These are phyloP conservation scores for Ophraella communa DNA, from an alignment of 2,888 invertebrate genomes.

Conservation along the genomic window DNA sequence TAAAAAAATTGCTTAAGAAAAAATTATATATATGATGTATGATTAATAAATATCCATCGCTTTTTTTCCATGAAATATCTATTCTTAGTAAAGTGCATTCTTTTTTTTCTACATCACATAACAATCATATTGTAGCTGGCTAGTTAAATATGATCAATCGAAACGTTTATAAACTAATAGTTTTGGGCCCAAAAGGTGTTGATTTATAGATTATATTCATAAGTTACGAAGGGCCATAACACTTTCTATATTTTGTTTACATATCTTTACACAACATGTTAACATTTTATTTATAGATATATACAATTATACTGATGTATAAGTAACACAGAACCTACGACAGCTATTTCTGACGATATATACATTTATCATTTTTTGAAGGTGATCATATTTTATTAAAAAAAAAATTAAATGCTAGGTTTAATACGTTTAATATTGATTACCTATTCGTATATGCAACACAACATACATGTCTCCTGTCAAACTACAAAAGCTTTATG, in stretches of 20 bases:
- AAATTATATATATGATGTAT: too few species aligned
- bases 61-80: constrained; percentile 2
- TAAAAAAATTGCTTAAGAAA: background rate
- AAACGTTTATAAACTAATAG: constrained; percentile 31
- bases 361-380: constrained; percentile 1
- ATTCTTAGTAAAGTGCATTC: constrained; percentile 9
- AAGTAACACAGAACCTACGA: constrained; percentile 20
- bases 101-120: constrained; percentile 3
- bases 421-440: too few species aligned
- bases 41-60: too few species aligned
- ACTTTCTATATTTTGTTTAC: constrained; percentile 41
- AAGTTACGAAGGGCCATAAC: constrained; percentile 44
- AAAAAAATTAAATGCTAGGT: too few species aligned
- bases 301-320: constrained; percentile 47
- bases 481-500: too few species aligned
- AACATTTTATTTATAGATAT: constrained; percentile 57
- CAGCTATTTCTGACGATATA: constrained; percentile 7
- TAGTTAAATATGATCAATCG: constrained; percentile 6
- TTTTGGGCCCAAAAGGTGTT: constrained; percentile 48
- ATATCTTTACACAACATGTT: constrained; percentile 54
- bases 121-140: constrained; percentile 2
- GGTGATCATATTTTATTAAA: too few species aligned
- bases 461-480: too few species aligned
- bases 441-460: too few species aligned
- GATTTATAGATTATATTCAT: constrained; percentile 40